phyloP scores from a whole-genome alignment of 2,888 invertebrate genomes.

The Drosophila anomalata region DNA sequence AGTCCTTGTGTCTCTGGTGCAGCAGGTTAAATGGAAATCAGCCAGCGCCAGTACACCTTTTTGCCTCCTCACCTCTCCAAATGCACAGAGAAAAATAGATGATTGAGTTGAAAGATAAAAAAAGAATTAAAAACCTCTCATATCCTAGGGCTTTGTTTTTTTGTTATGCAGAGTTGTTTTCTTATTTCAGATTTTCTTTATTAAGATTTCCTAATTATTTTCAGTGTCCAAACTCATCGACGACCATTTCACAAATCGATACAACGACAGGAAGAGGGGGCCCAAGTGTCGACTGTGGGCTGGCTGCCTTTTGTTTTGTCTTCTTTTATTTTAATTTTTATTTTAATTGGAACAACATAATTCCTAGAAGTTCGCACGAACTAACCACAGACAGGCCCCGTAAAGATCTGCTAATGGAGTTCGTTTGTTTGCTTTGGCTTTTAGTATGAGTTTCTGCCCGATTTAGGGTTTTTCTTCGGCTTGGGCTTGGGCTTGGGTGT shows the following conservation, averaged over 20 bases:
- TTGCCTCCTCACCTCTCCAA: conserved; percentile 23
- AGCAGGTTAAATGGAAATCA: conserved; percentile 80
- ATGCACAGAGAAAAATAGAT: conserved; percentile 17
- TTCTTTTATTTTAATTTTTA: conserved; percentile 75
- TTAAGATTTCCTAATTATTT: neutral
- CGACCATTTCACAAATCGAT: conserved; percentile 82
- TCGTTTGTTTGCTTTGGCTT: conserved; percentile 60
- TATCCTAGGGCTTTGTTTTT: no score
- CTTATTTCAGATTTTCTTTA: neutral
- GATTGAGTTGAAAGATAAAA: neutral
- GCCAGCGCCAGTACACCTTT: conserved; percentile 54
- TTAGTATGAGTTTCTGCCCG: conserved; percentile 9
- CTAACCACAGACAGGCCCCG: conserved; percentile 54
- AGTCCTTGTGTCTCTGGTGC: conserved; percentile 56
- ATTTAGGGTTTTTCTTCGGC: conserved; percentile 26
- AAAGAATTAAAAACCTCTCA: neutral
- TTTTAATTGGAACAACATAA: conserved; percentile 84
- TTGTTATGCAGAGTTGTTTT: neutral
- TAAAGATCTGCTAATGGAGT: conserved; percentile 73
- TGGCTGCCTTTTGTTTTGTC: conserved; percentile 52
- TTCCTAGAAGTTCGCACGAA: conserved; percentile 82
- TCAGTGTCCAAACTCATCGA: conserved; percentile 50
- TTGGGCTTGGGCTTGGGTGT: conserved; percentile 54
- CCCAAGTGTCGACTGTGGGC: conserved; percentile 66
- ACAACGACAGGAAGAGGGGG: conserved; percentile 58